Base-by-base conservation (phyloP, 2,888 invertebrate genomes). In the Machimus atricapillus region DNA sequence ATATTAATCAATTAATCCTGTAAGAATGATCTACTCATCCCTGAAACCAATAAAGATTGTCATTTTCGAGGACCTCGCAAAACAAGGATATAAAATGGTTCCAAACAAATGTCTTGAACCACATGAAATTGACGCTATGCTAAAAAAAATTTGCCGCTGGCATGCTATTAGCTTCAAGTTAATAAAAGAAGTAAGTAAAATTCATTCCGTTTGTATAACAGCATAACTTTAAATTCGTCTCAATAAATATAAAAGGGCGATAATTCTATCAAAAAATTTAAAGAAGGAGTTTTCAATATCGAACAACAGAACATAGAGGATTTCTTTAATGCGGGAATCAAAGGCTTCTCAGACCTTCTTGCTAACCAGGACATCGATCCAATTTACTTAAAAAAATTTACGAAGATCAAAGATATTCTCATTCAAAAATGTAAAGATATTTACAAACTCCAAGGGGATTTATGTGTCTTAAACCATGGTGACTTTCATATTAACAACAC, bases 11-110 rank as follows among this genome's bases (percentile, higher is more conserved):
- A 66, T 46, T 46, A 46, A 14, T 46, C 12, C 16, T 12, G 1
- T 16, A 4, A 89, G 89, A 34, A 87, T 88, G 52, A 52, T 89
- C 0, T 88, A 88, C 74, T 58, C 74, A 37, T 37, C 88, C 1
- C 78, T 86, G 34, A 58, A 88, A 9, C 89, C 89, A 2, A 73
- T 56, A 7, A 88, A 88, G 37, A 66, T 90, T 8, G 81, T 90
- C 66, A 88, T 94, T n/a, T 89, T 94, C 58, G 93, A 94, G 89
- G 94, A 94, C 90, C 90, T 94, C 40, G 91, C 92, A 2, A 90
- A 91, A 19, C 89, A 91, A 43, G 93, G 93, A 27, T 94, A 85
- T 34, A 2, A 37, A 34, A 76, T 76, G 76, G 9, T 34, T 34
- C 37, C 37, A 12, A 34, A 37, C 27, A 23, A 40, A 27, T 37